Evolutionary conservation across 53 echinoderm and acorn worm genomes (phyloP).

Genomic region (Glandiceps talaboti): DNA sequence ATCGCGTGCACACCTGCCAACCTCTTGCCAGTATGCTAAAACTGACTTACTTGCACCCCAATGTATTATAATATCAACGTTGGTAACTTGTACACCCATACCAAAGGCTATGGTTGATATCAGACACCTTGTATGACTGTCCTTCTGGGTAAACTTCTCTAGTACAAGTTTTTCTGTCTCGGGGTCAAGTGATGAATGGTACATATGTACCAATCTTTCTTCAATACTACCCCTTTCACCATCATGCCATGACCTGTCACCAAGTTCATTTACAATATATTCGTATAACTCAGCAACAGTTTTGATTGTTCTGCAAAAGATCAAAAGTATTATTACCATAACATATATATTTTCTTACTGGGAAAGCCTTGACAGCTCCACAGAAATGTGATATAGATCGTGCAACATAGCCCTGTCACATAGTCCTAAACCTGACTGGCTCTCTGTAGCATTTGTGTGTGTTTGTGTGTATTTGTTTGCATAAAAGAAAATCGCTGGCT

Average conservation of each 20-base stretch:
- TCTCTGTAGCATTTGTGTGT: too few species aligned
- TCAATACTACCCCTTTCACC: background rate
- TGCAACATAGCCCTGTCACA: too few species aligned
- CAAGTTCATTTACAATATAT: background rate
- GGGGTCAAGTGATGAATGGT: background rate
- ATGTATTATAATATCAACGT: background rate
- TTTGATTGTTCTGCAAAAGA: background rate
- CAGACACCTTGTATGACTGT: background rate
- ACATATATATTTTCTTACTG: too few species aligned
- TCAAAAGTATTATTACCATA: background rate
- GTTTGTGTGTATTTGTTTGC: too few species aligned
- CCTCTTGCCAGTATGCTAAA: constrained; percentile 12
- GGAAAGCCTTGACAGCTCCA: background rate
- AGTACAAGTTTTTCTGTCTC: background rate
- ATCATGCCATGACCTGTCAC: background rate
- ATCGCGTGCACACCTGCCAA: constrained; percentile 9
- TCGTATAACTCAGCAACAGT: background rate
- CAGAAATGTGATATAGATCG: background rate
- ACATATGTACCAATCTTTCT: constrained; percentile 9
- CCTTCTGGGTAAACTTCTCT: background rate
- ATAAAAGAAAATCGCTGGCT: too few species aligned
- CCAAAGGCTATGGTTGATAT: constrained; percentile 8
- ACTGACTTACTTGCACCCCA: constrained; percentile 4
- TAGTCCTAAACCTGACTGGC: too few species aligned
- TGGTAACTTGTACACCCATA: constrained; percentile 2